Percentiles rank a stretch among this genome's conserved stretches.
These are phyloP conservation scores for Dicranocentrus wangi DNA, from an alignment of 2,888 invertebrate genomes.

Conservation along the genomic window DNA sequence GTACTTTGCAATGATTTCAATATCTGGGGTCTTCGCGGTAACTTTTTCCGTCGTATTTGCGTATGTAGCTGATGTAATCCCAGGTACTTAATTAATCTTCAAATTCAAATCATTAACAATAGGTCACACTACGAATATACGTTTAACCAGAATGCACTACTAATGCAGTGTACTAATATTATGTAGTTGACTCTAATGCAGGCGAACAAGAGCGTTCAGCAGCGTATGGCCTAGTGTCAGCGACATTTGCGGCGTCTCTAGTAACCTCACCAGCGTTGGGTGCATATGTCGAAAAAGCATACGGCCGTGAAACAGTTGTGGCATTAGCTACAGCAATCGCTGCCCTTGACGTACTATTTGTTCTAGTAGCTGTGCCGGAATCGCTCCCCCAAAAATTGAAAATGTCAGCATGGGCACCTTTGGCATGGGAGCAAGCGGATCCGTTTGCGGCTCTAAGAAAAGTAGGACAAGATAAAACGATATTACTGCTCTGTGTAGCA, in stretches of 20 bases:
- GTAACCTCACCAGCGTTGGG: slow-evolving; percentile 98
- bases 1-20: slow-evolving; percentile 99
- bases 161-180: no score
- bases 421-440: slow-evolving; percentile 97
- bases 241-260: slow-evolving; percentile 99
- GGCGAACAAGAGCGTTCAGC: slow-evolving; percentile 95
- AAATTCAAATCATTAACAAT: no score
- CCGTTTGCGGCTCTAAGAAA: slow-evolving; percentile 94
- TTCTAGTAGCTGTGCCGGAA: slow-evolving; percentile 97
- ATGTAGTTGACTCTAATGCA: no score
- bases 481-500: slow-evolving; percentile 96
- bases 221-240: slow-evolving; percentile 97
- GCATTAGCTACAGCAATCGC: slow-evolving; percentile 96
- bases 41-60: slow-evolving; percentile 99
- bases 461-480: slow-evolving; percentile 94
- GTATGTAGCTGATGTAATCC: slow-evolving; percentile 98
- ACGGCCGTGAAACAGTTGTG: slow-evolving; percentile 89
- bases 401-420: slow-evolving; percentile 85
- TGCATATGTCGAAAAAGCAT: slow-evolving; percentile 88
- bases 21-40: slow-evolving; percentile 98
- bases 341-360: slow-evolving; percentile 97
- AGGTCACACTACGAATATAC: no score
- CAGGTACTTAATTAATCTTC: slow-evolving; percentile 62
- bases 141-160: no score
- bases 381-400: slow-evolving; percentile 95